Percentiles rank a stretch among this genome's conserved stretches.
Conservation (phyloP, 1,140 invertebrate genomes). For the Cydia amplana region DNA sequence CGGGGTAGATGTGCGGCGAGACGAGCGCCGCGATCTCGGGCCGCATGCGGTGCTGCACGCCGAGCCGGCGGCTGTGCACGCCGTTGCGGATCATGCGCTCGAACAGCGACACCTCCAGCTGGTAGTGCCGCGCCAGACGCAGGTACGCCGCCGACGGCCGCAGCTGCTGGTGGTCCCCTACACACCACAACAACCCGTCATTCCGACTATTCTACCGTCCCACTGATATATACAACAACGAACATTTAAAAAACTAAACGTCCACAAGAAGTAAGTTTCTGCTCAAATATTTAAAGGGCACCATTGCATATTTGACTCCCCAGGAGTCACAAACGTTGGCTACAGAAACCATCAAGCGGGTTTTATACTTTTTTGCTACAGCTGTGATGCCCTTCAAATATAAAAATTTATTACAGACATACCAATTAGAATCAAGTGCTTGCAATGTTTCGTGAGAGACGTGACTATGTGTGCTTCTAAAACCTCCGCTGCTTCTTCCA, state of each 20-base stretch:
- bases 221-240: not conserved
- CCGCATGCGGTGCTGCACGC: slow-evolving; percentile 85
- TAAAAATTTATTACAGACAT: slow-evolving; percentile 52
- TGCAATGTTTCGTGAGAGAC: slow-evolving; percentile 84
- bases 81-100: slow-evolving; percentile 85
- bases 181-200: not conserved
- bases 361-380: too few species aligned
- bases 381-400: too few species aligned
- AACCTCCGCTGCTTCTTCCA: slow-evolving; percentile 94
- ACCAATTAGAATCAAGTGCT: slow-evolving; percentile 92
- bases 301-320: too few species aligned
- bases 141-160: slow-evolving; percentile 83
- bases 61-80: slow-evolving; percentile 77
- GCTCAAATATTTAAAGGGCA: too few species aligned
- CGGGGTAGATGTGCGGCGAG: slow-evolving; percentile 81
- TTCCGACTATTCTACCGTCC: not conserved
- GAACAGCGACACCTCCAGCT: slow-evolving; percentile 87
- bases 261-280: too few species aligned
- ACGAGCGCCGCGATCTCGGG: slow-evolving; percentile 83
- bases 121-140: slow-evolving; percentile 80
- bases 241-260: too few species aligned
- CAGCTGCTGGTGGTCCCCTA: slow-evolving; percentile 89
- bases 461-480: slow-evolving; percentile 88
- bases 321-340: too few species aligned
- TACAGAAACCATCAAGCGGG: too few species aligned